Evolutionary conservation across 2,797 vertebrate species (phyloP).

Genomic region (Falco concolor): DNA sequence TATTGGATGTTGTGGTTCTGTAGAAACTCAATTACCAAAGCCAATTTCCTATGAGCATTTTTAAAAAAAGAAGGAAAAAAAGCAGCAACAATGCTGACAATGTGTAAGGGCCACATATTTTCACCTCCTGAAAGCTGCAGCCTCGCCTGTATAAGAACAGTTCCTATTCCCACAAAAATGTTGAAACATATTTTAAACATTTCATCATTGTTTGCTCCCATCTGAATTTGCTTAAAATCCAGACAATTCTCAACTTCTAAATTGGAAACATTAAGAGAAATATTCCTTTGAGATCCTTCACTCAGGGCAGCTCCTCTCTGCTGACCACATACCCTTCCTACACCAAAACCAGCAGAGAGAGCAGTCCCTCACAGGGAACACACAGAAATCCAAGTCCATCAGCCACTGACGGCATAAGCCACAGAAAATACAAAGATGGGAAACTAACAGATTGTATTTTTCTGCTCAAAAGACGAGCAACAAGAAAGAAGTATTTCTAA

Average conservation of each 20-base stretch:
- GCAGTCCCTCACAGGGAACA: neutral
- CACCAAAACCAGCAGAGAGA: neutral
- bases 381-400: neutral
- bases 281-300: neutral
- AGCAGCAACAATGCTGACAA: slow-evolving; percentile 34
- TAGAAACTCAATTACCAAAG: slow-evolving; percentile 67
- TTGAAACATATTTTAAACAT: slow-evolving; percentile 54
- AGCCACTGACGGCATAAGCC: neutral
- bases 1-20: slow-evolving; percentile 61
- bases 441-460: neutral
- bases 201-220: slow-evolving; percentile 55
- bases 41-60: slow-evolving; percentile 61
- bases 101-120: slow-evolving; percentile 36
- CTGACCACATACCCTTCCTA: neutral
- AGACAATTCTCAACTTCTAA: slow-evolving; percentile 45
- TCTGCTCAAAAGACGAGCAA: neutral
- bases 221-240: slow-evolving; percentile 56
- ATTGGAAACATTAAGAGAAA: slow-evolving; percentile 32
- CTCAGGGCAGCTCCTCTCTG: neutral
- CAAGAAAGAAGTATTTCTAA: neutral
- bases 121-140: neutral
- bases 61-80: neutral
- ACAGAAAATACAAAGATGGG: neutral
- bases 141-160: neutral
- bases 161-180: slow-evolving; percentile 55